Conservation (phyloP, 2,888 invertebrate species). For the Cenopis cana region DNA sequence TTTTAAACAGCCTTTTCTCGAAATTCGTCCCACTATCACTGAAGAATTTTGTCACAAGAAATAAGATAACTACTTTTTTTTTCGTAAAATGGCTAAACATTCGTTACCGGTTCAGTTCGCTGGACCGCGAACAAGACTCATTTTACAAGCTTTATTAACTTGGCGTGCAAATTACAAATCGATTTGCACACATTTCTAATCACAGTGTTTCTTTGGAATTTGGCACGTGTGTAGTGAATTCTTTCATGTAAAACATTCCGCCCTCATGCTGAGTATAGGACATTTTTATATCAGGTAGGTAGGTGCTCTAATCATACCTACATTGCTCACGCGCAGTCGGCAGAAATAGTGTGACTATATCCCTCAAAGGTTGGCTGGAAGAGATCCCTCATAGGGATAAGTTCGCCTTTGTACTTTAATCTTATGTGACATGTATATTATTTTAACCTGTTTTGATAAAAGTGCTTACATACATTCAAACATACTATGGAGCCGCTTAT, state of each 20-base stretch:
- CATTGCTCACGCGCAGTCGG: not conserved
- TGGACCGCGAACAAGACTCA: conserved; percentile 1
- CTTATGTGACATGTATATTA: too few relatives aligned
- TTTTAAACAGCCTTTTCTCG: not conserved
- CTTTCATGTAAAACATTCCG: not conserved
- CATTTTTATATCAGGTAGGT: too few relatives aligned
- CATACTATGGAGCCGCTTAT: not conserved
- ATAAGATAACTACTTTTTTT: conserved; percentile 7
- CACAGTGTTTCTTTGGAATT: not conserved
- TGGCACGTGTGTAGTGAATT: not conserved
- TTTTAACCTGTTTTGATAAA: too few relatives aligned
- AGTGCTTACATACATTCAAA: too few relatives aligned
- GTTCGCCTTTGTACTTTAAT: too few relatives aligned
- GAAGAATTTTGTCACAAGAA: not conserved
- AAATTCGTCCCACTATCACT: not conserved
- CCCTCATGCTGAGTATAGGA: too few relatives aligned
- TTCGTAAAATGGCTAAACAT: not conserved
- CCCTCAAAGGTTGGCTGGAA: too few relatives aligned
- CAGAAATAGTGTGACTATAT: not conserved
- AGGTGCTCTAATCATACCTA: too few relatives aligned
- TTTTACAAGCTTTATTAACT: conserved; percentile 8
- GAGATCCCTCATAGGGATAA: too few relatives aligned
- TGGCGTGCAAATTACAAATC: not conserved
- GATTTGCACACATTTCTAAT: conserved; percentile 4
- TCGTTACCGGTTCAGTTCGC: not conserved